phyloP scores from a whole-genome alignment of 2,888 invertebrate genomes.

The Synanthedon vespiformis region DNA sequence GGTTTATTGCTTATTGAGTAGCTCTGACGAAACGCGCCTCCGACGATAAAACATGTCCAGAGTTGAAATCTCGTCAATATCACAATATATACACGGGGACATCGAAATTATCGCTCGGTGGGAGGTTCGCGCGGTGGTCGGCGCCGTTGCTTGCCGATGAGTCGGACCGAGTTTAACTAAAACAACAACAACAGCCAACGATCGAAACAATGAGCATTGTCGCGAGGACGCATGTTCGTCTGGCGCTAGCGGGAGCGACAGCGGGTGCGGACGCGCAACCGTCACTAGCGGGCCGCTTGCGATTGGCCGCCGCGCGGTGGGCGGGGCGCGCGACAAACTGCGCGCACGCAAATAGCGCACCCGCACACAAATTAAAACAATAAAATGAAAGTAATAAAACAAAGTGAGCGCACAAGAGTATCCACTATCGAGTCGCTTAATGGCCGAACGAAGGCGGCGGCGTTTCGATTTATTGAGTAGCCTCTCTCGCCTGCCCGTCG shows the following conservation, averaged over 20 bases:
- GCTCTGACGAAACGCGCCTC: conserved; percentile 61
- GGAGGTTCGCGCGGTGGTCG: conserved; percentile 41
- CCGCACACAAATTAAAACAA: conserved; percentile 70
- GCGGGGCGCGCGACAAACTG: conserved; percentile 60
- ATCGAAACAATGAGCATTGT: conserved; percentile 66
- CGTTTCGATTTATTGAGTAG: conserved; percentile 50
- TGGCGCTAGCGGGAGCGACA: conserved; percentile 22
- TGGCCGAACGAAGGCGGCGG: conserved; percentile 58
- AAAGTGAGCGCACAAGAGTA: conserved; percentile 56
- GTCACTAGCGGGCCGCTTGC: conserved; percentile 37
- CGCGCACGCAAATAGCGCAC: conserved; percentile 70
- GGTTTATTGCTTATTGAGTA: conserved; percentile 70
- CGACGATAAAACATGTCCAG: conserved; percentile 56
- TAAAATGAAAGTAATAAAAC: conserved; percentile 69
- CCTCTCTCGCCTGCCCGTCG: conserved; percentile 19
- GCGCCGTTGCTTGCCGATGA: conserved; percentile 19
- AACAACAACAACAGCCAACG: conserved; percentile 62
- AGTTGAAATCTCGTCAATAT: conserved; percentile 66
- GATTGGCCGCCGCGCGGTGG: conserved; percentile 52
- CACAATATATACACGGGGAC: conserved; percentile 56
- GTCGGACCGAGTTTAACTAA: conserved; percentile 51
- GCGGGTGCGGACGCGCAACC: conserved; percentile 27
- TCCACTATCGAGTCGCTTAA: conserved; percentile 61
- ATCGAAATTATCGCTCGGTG: conserved; percentile 66
- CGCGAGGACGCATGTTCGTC: conserved; percentile 24